Evolutionary conservation across 2,888 invertebrate genomes (phyloP).

Genomic region (Eupithecia subumbrata): DNA sequence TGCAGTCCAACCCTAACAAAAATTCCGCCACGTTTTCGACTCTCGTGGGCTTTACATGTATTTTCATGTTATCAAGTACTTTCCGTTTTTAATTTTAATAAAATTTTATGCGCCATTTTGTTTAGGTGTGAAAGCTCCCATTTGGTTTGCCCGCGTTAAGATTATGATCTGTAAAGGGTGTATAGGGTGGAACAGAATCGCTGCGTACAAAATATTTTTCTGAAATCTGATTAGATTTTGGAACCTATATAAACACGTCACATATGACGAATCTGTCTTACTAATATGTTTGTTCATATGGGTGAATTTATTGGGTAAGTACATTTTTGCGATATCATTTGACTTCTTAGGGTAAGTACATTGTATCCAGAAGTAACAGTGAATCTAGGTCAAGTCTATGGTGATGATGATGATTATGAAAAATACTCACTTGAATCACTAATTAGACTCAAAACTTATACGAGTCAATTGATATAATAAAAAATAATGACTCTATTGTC

Average conservation of each 20-base stretch:
- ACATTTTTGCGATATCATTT: too few relatives aligned
- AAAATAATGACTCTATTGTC: slow-evolving; percentile 13
- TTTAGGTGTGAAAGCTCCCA: slow-evolving; percentile 44
- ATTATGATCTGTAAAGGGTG: slow-evolving; percentile 38
- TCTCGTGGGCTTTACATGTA: slow-evolving; percentile 66
- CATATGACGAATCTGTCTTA: not conserved
- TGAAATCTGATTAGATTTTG: not conserved
- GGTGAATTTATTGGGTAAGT: too few relatives aligned
- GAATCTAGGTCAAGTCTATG: not conserved
- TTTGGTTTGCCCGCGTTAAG: slow-evolving; percentile 41
- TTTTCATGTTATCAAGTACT: slow-evolving; percentile 63
- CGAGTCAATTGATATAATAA: slow-evolving; percentile 2
- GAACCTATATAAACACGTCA: not conserved
- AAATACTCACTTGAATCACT: not conserved
- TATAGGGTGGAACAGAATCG: slow-evolving; percentile 19
- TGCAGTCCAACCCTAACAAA: slow-evolving; percentile 53
- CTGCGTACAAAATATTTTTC: not conserved
- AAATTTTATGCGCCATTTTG: slow-evolving; percentile 54
- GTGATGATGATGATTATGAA: not conserved
- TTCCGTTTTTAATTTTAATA: slow-evolving; percentile 64
- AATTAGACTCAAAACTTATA: not conserved
- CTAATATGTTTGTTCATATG: too few relatives aligned
- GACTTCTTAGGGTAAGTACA: too few relatives aligned
- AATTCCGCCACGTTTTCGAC: slow-evolving; percentile 67
- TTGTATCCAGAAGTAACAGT: too few relatives aligned